These are phyloP conservation scores for Paramisgurnus dabryanus DNA, from an alignment of 2,113 vertebrate genomes.

Conservation along the genomic window DNA sequence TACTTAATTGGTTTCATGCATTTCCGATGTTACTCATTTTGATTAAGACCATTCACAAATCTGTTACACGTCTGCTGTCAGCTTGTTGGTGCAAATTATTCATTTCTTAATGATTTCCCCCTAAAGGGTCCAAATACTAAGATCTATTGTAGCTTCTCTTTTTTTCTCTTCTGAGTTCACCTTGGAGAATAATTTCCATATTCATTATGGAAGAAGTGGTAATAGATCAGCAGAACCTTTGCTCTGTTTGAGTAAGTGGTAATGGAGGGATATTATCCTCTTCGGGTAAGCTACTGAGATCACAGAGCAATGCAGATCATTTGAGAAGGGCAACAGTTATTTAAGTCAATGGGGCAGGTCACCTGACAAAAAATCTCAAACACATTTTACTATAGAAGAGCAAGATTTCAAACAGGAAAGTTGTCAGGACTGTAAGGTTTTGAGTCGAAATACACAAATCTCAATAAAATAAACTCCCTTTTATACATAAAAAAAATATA, in stretches of 20 bases:
- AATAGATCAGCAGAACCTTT: conserved; percentile 1
- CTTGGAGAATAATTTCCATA: conserved; percentile 16
- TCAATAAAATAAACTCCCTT: too few species aligned
- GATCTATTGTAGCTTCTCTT: neutral
- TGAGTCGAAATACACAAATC: too few species aligned
- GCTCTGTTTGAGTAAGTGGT: neutral
- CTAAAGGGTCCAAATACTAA: neutral
- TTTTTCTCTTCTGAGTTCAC: neutral
- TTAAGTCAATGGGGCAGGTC: conserved; percentile 5
- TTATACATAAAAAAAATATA: too few species aligned
- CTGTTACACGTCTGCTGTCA: too few species aligned
- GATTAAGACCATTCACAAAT: too few species aligned
- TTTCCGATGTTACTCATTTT: too few species aligned
- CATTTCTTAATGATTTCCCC: neutral
- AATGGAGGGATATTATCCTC: conserved; percentile 1
- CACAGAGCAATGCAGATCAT: neutral
- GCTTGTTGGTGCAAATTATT: too few species aligned
- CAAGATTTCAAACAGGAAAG: too few species aligned
- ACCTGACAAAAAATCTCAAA: neutral
- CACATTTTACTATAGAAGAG: too few species aligned
- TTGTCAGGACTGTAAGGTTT: too few species aligned
- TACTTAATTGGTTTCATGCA: too few species aligned
- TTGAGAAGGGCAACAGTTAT: conserved; percentile 29
- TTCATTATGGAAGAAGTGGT: neutral
- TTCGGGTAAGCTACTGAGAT: neutral